Evolutionary conservation across 2,888 invertebrate species (phyloP).

Genomic region (Catocala sponsa): DNA sequence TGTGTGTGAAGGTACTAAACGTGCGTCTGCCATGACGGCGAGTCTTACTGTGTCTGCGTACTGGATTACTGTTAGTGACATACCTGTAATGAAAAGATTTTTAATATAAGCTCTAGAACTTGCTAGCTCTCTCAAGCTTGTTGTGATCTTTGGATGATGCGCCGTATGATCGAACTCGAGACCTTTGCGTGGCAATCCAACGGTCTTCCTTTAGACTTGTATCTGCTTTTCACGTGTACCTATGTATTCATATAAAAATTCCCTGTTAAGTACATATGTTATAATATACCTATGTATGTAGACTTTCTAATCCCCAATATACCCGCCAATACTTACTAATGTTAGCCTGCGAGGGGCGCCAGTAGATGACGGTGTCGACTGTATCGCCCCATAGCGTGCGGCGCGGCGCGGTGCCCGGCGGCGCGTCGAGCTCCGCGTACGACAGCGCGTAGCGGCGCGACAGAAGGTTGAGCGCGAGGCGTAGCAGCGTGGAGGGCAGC

Average conservation of each 20-base stretch:
- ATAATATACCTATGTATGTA: too few species aligned
- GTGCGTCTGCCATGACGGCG: slow-evolving; percentile 92
- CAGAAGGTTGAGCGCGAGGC: slow-evolving; percentile 88
- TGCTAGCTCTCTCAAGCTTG: too few species aligned
- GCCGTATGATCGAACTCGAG: too few species aligned
- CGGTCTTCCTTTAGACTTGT: too few species aligned
- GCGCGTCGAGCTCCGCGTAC: slow-evolving; percentile 88
- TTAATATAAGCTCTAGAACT: not conserved
- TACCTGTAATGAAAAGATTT: slow-evolving; percentile 77
- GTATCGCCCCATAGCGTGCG: slow-evolving; percentile 90
- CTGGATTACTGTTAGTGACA: slow-evolving; percentile 91
- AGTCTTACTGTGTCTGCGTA: slow-evolving; percentile 90
- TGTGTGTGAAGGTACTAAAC: slow-evolving; percentile 90
- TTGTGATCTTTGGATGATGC: not conserved
- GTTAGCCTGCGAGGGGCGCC: slow-evolving; percentile 93
- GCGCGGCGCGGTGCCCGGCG: slow-evolving; percentile 71
- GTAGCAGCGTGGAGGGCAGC: slow-evolving; percentile 87
- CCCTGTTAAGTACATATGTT: too few species aligned
- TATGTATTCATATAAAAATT: too few species aligned
- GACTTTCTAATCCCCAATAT: too few species aligned
- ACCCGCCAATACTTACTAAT: slow-evolving; percentile 90
- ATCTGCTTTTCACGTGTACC: too few species aligned
- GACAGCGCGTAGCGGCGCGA: slow-evolving; percentile 91
- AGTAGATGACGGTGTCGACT: slow-evolving; percentile 90
- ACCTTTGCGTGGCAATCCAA: too few species aligned